Percentiles rank a stretch among this genome's conserved stretches.
Conservation (phyloP, 2,797 vertebrate genomes). For the Tragopan temminckii region DNA sequence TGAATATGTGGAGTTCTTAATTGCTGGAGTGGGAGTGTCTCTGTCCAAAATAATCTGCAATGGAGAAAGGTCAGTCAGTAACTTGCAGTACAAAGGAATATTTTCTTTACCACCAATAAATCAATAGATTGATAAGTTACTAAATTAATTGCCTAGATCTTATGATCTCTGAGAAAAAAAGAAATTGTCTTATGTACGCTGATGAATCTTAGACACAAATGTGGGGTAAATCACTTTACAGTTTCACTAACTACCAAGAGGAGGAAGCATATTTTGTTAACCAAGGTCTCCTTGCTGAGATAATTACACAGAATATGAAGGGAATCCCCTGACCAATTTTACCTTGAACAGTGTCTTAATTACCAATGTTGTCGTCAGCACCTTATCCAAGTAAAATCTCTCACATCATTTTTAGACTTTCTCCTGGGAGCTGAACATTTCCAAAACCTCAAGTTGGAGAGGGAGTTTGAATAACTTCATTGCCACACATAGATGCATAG, state of each 20-base stretch:
- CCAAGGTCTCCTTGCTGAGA: not conserved
- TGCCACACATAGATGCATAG: not conserved
- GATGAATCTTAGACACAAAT: not conserved
- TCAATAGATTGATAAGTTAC: too few species aligned
- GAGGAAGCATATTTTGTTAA: not conserved
- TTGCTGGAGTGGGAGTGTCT: not conserved
- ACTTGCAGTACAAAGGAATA: not conserved
- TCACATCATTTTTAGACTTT: not conserved
- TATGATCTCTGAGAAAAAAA: not conserved
- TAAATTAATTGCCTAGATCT: not conserved
- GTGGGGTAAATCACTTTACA: not conserved
- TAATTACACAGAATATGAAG: not conserved
- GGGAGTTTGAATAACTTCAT: not conserved
- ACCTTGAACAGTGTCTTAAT: not conserved
- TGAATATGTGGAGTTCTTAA: constrained; percentile 7
- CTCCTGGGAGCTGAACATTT: not conserved
- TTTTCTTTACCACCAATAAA: not conserved
- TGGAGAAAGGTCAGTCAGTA: not conserved
- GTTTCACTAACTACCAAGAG: not conserved
- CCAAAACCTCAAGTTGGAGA: not conserved
- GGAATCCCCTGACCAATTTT: not conserved
- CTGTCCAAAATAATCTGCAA: constrained; percentile 1
- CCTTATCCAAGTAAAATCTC: not conserved
- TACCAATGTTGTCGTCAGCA: not conserved
- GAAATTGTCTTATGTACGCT: not conserved